Conservation (phyloP, 2,113 vertebrate species). For the Plecturocebus donacophilus region DNA sequence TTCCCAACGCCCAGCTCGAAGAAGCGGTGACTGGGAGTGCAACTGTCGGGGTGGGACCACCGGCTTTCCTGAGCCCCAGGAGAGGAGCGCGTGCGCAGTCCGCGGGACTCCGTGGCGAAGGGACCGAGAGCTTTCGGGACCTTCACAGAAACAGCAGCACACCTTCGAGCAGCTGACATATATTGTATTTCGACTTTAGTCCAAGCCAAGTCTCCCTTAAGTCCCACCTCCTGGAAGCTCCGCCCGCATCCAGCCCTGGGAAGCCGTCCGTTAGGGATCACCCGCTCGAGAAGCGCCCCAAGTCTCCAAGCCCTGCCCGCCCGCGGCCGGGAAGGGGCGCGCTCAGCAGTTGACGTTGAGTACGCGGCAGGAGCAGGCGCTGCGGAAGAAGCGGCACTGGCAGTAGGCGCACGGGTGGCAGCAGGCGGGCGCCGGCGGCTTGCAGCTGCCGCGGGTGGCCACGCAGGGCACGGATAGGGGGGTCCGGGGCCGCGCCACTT, state of each 20-base stretch:
- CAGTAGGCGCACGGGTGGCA: constrained; percentile 92
- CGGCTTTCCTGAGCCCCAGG: neutral
- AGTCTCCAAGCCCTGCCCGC: neutral
- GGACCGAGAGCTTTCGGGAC: neutral
- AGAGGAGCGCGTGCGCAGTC: neutral
- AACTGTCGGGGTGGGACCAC: accelerated
- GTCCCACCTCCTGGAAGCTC: neutral
- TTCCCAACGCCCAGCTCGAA: neutral
- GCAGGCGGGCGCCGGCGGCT: constrained; percentile 85
- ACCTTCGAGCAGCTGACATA: neutral
- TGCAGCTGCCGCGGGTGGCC: constrained; percentile 89
- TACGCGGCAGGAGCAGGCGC: constrained; percentile 89
- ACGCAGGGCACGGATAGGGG: constrained; percentile 87
- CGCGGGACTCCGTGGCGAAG: neutral
- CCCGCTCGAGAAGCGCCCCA: neutral
- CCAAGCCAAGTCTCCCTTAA: neutral
- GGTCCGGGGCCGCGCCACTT: constrained; percentile 62
- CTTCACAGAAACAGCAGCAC: constrained; percentile 51
- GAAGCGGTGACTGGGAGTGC: accelerated
- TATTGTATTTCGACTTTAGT: constrained; percentile 56
- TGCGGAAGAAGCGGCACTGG: constrained; percentile 91
- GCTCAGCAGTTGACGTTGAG: constrained; percentile 89
- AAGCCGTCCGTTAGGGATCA: neutral
- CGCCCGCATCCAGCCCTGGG: accelerated
- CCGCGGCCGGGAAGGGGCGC: accelerated